These are phyloP conservation scores for Abscondita cerata DNA, from an alignment of 2,888 invertebrate species.

Conservation along the genomic window DNA sequence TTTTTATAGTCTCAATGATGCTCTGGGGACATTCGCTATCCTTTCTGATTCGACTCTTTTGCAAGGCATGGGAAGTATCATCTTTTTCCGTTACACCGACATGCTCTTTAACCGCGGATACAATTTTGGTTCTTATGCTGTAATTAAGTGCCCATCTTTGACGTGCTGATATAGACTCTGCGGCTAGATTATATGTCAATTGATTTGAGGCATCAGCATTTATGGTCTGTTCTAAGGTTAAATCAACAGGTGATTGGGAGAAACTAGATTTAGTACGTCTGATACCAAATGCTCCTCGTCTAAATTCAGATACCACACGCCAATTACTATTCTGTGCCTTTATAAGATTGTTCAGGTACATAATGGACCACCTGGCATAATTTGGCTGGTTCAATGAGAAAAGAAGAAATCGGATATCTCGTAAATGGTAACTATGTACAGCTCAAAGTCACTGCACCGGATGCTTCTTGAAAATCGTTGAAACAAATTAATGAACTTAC, in stretches of 20 bases:
- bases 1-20: slow-evolving; percentile 40
- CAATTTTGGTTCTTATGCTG: slow-evolving; percentile 39
- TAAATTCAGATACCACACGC: slow-evolving; percentile 32
- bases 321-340: slow-evolving; percentile 38
- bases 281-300: slow-evolving; percentile 41
- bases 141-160: slow-evolving; percentile 44
- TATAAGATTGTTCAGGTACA: slow-evolving; percentile 27
- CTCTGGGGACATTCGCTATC: slow-evolving; percentile 28
- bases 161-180: slow-evolving; percentile 40
- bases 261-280: neutral
- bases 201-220: slow-evolving; percentile 43
- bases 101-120: slow-evolving; percentile 15
- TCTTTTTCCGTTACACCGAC: slow-evolving; percentile 15
- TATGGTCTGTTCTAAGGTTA: slow-evolving; percentile 44
- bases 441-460: slow-evolving; percentile 22
- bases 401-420: slow-evolving; percentile 26
- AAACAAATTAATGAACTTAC: slow-evolving; percentile 2
- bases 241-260: slow-evolving; percentile 28
- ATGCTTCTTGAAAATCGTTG: slow-evolving; percentile 21
- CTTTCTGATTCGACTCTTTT: slow-evolving; percentile 34
- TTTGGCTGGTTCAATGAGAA: slow-evolving; percentile 8
- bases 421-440: slow-evolving; percentile 17
- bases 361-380: slow-evolving; percentile 14
- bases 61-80: slow-evolving; percentile 32
- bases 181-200: slow-evolving; percentile 33